These are phyloP conservation scores for Trichosurus vulpecula DNA, from an alignment of 2,797 vertebrate genomes.

Conservation along the genomic window DNA sequence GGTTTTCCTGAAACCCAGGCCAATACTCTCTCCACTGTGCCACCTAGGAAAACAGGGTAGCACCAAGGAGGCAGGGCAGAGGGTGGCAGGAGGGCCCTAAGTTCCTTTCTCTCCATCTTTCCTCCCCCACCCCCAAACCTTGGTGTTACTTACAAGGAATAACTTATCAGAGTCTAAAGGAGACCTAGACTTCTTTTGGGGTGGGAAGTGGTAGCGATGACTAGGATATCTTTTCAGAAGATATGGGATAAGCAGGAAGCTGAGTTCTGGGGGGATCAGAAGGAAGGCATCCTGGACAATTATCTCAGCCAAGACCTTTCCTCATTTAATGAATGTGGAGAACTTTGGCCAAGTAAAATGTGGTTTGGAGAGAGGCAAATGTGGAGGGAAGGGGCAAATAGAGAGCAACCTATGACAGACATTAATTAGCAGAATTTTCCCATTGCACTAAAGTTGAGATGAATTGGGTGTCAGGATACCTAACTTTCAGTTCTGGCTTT, in stretches of 20 bases:
- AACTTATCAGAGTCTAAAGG: background rate
- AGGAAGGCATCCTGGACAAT: background rate
- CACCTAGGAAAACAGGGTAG: background rate
- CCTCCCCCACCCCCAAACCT: background rate
- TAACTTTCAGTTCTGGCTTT: background rate
- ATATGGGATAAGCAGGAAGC: background rate
- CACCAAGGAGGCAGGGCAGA: background rate
- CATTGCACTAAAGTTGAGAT: background rate
- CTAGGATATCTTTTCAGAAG: background rate
- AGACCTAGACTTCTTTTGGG: background rate
- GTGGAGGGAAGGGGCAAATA: background rate
- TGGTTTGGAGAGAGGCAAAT: background rate
- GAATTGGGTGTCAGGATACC: background rate
- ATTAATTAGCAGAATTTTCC: background rate
- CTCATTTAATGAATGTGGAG: background rate
- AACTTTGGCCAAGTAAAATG: background rate
- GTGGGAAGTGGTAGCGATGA: too few species aligned
- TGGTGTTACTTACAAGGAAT: background rate
- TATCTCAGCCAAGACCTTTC: background rate
- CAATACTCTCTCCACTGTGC: too few species aligned
- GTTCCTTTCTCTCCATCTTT: background rate
- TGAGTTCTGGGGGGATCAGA: background rate
- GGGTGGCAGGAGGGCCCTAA: background rate
- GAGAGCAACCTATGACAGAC: background rate
- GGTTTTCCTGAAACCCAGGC: background rate